phyloP scores from a whole-genome alignment of 2,888 invertebrate genomes.

The Hirtodrosophila histrioides region DNA sequence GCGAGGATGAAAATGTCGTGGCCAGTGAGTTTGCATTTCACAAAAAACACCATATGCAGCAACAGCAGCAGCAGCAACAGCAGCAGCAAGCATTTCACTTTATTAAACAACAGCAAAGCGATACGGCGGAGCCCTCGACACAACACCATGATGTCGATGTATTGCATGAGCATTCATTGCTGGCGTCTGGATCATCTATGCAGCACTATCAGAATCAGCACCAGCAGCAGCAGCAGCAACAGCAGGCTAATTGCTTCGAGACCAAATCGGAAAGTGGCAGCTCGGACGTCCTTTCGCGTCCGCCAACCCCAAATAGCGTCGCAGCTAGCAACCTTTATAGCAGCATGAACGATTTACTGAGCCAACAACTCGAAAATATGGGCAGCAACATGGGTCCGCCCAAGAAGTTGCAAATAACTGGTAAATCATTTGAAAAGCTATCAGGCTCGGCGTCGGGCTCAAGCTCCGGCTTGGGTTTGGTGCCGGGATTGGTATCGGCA shows the following conservation, averaged over 20 bases:
- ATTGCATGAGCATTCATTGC: conserved; percentile 14
- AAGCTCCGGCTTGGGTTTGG: conserved; percentile 20
- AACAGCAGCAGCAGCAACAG: conserved; percentile 31
- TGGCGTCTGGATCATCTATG: conserved; percentile 9
- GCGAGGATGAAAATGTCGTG: conserved; percentile 48
- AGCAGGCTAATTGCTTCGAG: conserved; percentile 85
- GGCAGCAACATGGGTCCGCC: conserved; percentile 84
- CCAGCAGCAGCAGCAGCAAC: conserved; percentile 67
- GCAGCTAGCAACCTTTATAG: conserved; percentile 71
- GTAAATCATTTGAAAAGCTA: conserved; percentile 83
- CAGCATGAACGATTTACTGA: conserved; percentile 82
- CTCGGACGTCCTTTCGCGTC: conserved; percentile 84
- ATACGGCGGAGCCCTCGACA: conserved; percentile 26
- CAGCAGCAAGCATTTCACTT: conserved; percentile 44
- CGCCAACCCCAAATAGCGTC: conserved; percentile 83
- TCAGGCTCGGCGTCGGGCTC: conserved; percentile 1
- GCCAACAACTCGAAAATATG: conserved; percentile 83
- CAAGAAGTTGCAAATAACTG: conserved; percentile 83
- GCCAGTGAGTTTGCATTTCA: conserved; percentile 38
- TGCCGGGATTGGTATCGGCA: conserved; percentile 13
- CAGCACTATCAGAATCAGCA: conserved; percentile 34
- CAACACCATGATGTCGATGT: conserved; percentile 42
- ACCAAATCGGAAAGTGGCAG: conserved; percentile 84
- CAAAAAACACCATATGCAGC: conserved; percentile 42
- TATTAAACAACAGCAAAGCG: conserved; percentile 47